Evolutionary conservation across 2,888 invertebrate species (phyloP).

Genomic region (Yponomeuta malinellus): DNA sequence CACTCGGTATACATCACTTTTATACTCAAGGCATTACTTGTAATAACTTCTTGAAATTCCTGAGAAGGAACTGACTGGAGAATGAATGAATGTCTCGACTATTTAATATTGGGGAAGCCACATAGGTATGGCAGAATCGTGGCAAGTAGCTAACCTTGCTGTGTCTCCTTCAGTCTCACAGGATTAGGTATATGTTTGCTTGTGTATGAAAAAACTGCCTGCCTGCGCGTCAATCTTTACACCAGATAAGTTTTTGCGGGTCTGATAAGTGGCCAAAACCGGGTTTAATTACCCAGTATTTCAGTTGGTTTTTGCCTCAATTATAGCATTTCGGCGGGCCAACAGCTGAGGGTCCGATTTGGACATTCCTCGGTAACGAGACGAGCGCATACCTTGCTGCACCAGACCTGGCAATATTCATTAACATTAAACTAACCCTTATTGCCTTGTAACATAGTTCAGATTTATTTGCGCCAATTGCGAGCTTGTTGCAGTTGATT

Average conservation of each 20-base stretch:
- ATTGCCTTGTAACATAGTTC: not conserved
- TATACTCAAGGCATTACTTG: too few species aligned
- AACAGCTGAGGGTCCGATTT: conserved; percentile 45
- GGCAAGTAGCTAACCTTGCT: too few species aligned
- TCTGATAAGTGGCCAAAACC: conserved; percentile 37
- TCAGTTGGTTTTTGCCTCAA: conserved; percentile 60
- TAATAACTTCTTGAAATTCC: too few species aligned
- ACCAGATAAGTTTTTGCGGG: conserved; percentile 40
- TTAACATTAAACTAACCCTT: not conserved
- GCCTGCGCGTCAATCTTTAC: conserved; percentile 40
- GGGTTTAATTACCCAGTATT: conserved; percentile 65
- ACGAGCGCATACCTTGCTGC: conserved; percentile 32
- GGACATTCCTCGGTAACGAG: conserved; percentile 55
- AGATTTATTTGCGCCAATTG: not conserved
- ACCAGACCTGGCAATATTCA: not conserved
- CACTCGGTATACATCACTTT: not conserved
- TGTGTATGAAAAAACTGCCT: conserved; percentile 12
- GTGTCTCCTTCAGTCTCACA: too few species aligned
- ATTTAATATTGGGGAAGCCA: too few species aligned
- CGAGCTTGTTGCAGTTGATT: not conserved
- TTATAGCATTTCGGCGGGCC: conserved; percentile 55
- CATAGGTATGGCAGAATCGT: too few species aligned
- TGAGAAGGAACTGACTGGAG: too few species aligned
- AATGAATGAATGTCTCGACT: too few species aligned
- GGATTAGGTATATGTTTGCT: too few species aligned